Conservation (phyloP, 2,888 invertebrate species). For the Argyra leucocephala region DNA sequence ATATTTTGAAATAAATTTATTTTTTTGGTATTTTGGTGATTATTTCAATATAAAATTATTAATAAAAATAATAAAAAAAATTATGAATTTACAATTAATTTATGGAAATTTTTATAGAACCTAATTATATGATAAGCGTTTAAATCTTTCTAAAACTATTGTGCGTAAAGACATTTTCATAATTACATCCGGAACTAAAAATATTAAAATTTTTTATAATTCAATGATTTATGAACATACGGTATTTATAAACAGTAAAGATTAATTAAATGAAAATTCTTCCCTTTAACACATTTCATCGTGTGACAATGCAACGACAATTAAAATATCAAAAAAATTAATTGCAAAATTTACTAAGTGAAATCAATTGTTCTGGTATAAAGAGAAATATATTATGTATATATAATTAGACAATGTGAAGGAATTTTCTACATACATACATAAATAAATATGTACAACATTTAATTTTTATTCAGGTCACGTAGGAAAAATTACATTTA, state of each 20-base stretch:
- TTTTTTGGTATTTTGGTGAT: conserved; percentile 19
- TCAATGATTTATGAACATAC: not conserved
- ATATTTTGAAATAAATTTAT: conserved; percentile 26
- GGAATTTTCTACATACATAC: not conserved
- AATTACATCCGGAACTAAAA: too few relatives aligned
- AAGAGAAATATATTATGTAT: not conserved
- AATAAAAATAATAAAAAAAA: not conserved
- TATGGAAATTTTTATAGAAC: too few relatives aligned
- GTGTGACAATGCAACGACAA: not conserved
- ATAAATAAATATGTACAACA: too few relatives aligned
- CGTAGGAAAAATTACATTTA: conserved; percentile 8
- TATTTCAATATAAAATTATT: not conserved
- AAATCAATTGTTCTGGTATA: not conserved
- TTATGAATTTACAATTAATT: not conserved
- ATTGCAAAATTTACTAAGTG: not conserved
- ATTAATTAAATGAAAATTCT: not conserved
- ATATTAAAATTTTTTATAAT: too few relatives aligned
- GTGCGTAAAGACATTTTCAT: too few relatives aligned
- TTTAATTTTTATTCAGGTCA: conserved; percentile 14
- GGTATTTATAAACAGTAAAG: not conserved
- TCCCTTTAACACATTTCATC: not conserved
- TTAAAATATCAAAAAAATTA: not conserved
- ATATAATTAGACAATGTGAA: not conserved
- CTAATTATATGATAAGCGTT: too few relatives aligned
- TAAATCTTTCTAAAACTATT: too few relatives aligned